phyloP scores from a whole-genome alignment of 2,888 invertebrate species.

The Dendrolimus pini region DNA sequence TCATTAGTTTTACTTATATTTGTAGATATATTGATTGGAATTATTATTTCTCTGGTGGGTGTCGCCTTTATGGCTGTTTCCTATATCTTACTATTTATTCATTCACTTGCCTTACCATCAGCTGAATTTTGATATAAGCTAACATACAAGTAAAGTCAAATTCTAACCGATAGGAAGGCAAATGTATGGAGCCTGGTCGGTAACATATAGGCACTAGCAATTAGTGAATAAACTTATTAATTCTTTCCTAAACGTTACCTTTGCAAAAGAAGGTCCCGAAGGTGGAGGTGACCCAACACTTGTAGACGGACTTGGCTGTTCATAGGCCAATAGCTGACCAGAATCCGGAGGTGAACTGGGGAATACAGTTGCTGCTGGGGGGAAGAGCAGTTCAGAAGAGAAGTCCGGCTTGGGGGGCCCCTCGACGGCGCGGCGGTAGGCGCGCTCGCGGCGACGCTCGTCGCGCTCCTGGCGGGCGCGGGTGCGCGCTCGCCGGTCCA shows the following conservation, averaged over 20 bases:
- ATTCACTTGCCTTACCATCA: too few relatives aligned
- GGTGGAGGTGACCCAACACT: conserved; percentile 37
- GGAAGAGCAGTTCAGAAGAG: conserved; percentile 65
- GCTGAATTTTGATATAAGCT: too few relatives aligned
- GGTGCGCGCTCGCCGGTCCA: conserved; percentile 81
- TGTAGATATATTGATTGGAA: too few relatives aligned
- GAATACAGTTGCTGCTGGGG: conserved; percentile 39
- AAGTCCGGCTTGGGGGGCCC: conserved; percentile 80
- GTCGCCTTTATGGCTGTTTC: too few relatives aligned
- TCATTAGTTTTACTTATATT: too few relatives aligned
- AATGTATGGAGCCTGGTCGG: too few relatives aligned
- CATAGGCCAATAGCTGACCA: conserved; percentile 17
- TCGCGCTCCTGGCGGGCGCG: conserved; percentile 85
- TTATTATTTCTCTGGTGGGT: too few relatives aligned
- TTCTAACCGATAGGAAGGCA: too few relatives aligned
- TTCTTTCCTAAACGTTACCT: conserved; percentile 31
- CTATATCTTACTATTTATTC: too few relatives aligned
- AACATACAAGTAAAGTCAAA: too few relatives aligned
- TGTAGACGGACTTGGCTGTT: conserved; percentile 23
- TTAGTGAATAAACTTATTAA: too few relatives aligned
- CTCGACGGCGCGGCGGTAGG: conserved; percentile 84
- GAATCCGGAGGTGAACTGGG: conserved; percentile 27
- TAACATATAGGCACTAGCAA: too few relatives aligned
- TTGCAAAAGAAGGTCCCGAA: conserved; percentile 63
- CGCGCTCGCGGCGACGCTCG: conserved; percentile 87